These are phyloP conservation scores for Odontamblyopus lacepedii DNA, from an alignment of 2,797 vertebrate genomes.

Conservation along the genomic window DNA sequence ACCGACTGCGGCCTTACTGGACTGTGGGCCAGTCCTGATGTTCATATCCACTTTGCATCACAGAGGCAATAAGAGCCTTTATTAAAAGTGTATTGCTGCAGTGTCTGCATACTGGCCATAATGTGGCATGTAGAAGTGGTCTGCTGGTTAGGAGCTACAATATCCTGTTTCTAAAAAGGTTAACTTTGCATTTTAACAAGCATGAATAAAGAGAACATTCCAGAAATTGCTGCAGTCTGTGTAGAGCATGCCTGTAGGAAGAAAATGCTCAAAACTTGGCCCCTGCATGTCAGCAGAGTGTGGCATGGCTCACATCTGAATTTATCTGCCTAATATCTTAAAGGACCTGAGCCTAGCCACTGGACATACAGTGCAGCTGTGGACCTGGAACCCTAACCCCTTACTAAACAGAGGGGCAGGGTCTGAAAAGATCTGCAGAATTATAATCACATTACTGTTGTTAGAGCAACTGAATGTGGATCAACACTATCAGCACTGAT, in stretches of 20 bases:
- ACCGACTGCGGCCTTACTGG: constrained; percentile 73
- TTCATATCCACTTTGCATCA: constrained; percentile 76
- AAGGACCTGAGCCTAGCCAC: constrained; percentile 48
- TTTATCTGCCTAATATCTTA: constrained; percentile 68
- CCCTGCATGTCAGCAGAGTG: constrained; percentile 63
- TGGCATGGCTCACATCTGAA: constrained; percentile 64
- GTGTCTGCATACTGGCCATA: constrained; percentile 71
- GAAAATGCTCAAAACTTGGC: constrained; percentile 50
- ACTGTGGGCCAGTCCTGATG: constrained; percentile 66
- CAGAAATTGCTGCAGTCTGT: constrained; percentile 76
- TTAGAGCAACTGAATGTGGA: constrained; percentile 24
- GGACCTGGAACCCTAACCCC: not conserved
- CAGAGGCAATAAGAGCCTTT: constrained; percentile 79
- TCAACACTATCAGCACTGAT: constrained; percentile 31
- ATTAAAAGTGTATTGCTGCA: constrained; percentile 81
- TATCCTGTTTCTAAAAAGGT: constrained; percentile 83
- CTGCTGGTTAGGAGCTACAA: constrained; percentile 78
- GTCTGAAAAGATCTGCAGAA: constrained; percentile 19
- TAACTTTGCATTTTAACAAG: constrained; percentile 83
- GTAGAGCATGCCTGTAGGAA: constrained; percentile 58
- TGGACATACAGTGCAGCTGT: constrained; percentile 32
- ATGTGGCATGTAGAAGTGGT: constrained; percentile 71
- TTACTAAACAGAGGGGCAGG: constrained; percentile 15
- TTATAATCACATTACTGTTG: constrained; percentile 18
- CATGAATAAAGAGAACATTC: constrained; percentile 81